These are phyloP conservation scores for Amblyopsis hoosieri DNA, from an alignment of 2,797 vertebrate genomes.

Conservation along the genomic window DNA sequence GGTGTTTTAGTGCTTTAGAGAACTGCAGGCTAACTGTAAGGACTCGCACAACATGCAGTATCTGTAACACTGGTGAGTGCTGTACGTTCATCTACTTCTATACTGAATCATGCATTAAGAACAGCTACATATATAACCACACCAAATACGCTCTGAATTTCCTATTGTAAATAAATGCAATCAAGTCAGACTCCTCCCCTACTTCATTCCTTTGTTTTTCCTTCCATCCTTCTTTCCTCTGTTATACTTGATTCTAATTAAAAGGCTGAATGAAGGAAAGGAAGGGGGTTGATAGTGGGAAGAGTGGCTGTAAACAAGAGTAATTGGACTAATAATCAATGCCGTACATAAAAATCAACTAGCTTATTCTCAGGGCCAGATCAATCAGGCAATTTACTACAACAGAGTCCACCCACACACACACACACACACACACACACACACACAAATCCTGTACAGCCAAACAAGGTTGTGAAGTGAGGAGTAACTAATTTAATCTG, in stretches of 20 bases:
- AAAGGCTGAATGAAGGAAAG: slow-evolving; percentile 6
- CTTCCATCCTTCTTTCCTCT: neutral
- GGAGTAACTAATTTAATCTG: slow-evolving; percentile 36
- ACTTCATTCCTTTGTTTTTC: neutral
- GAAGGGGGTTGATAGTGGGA: slow-evolving; percentile 1
- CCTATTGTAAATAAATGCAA: neutral
- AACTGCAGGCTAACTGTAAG: too few species aligned
- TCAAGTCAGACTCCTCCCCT: neutral
- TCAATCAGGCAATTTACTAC: slow-evolving; percentile 55
- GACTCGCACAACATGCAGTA: too few species aligned
- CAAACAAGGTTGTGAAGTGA: slow-evolving; percentile 10
- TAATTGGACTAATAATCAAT: slow-evolving; percentile 74
- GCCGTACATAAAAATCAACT: slow-evolving; percentile 56
- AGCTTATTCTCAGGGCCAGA: slow-evolving; percentile 54
- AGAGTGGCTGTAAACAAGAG: slow-evolving; percentile 57
- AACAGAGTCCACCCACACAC: slow-evolving; percentile 26
- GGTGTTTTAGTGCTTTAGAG: too few species aligned
- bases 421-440: slow-evolving; percentile 19
- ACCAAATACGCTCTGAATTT: neutral
- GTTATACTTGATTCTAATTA: slow-evolving; percentile 6
- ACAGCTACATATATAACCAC: too few species aligned
- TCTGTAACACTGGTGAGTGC: too few species aligned
- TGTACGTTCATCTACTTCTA: too few species aligned
- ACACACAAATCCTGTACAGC: neutral
- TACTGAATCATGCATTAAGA: too few species aligned